These are phyloP conservation scores for Muntiacus muntjak DNA, from an alignment of 2,113 vertebrate species.

Conservation along the genomic window DNA sequence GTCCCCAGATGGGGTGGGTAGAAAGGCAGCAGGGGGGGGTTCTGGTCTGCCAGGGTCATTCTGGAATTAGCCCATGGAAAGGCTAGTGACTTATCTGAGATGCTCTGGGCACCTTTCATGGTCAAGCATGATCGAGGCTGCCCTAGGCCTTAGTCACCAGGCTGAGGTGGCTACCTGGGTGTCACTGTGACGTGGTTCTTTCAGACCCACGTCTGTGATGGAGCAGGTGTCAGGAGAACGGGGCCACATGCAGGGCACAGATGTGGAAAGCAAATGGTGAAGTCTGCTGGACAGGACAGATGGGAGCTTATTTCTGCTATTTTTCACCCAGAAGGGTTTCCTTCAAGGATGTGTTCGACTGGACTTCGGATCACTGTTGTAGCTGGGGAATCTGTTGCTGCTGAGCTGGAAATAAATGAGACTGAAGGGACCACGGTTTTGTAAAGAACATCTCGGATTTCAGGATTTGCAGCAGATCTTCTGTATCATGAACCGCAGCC, in stretches of 20 bases:
- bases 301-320: background rate
- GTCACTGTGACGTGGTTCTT: background rate
- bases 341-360: constrained; percentile 59
- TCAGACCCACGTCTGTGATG: rapidly evolving
- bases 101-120: background rate
- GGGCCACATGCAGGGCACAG: background rate
- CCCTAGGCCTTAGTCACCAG: background rate
- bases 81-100: background rate
- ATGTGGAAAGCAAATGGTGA: rapidly evolving
- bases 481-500: background rate
- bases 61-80: background rate
- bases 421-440: constrained; percentile 58
- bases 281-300: background rate
- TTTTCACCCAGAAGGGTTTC: constrained; percentile 23
- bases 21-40: background rate
- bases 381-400: constrained; percentile 67
- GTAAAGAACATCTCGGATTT: background rate
- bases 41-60: background rate
- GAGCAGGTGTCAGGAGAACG: background rate
- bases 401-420: constrained; percentile 73
- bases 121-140: background rate
- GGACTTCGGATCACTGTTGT: constrained; percentile 66
- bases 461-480: background rate
- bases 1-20: rapidly evolving
- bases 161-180: background rate